phyloP scores from a whole-genome alignment of 2,113 vertebrate genomes.

The Sturnus vulgaris region DNA sequence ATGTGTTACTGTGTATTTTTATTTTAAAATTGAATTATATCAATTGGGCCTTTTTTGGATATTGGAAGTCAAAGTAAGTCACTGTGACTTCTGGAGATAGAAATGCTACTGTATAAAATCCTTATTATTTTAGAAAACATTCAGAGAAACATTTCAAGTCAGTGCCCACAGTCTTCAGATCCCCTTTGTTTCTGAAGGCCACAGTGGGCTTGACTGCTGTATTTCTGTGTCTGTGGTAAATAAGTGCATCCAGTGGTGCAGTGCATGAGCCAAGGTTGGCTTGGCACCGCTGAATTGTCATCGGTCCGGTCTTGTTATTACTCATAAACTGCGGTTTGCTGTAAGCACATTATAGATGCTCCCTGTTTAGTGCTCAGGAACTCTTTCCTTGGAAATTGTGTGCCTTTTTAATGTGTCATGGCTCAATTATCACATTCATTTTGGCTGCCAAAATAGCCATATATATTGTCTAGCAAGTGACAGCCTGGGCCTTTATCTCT shows the following conservation, averaged over 20 bases:
- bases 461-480: constrained; percentile 70
- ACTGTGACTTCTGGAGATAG: neutral
- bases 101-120: neutral
- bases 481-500: constrained; percentile 63
- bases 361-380: constrained; percentile 25
- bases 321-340: neutral
- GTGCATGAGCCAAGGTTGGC: neutral
- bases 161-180: neutral
- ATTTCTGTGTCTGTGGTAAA: neutral
- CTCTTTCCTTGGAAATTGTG: constrained; percentile 44
- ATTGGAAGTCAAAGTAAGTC: neutral
- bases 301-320: neutral
- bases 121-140: neutral
- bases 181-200: neutral
- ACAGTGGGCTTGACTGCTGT: neutral
- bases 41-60: neutral
- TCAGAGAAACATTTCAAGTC: neutral
- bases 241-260: neutral
- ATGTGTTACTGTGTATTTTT: neutral
- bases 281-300: neutral
- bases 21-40: neutral
- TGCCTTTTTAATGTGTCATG: constrained; percentile 66
- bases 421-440: constrained; percentile 68
- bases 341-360: neutral
- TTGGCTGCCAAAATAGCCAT: constrained; percentile 68